Evolutionary conservation across 2,113 vertebrate species (phyloP).

Genomic region (Lampris incognitus): DNA sequence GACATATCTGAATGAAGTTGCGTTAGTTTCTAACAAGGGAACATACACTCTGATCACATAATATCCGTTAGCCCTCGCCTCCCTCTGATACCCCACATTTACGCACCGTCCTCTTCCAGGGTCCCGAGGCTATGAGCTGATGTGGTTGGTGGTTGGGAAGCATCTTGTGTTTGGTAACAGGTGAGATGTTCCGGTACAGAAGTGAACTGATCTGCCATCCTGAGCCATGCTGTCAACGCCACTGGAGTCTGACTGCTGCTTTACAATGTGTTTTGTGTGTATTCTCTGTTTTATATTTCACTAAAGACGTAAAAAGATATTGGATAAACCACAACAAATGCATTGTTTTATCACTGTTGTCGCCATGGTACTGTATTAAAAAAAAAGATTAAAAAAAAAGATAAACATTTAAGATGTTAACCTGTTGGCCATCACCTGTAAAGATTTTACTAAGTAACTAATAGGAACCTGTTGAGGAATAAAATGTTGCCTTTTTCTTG

Average conservation of each 20-base stretch:
- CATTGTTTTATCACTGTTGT: conserved; percentile 94
- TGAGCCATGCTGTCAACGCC: conserved; percentile 93
- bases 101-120: conserved; percentile 50
- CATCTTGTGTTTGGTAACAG: conserved; percentile 66
- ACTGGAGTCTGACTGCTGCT: conserved; percentile 91
- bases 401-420: conserved; percentile 59
- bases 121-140: conserved; percentile 47
- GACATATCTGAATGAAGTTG: conserved; percentile 33
- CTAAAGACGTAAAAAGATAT: conserved; percentile 81
- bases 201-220: conserved; percentile 90
- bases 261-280: conserved; percentile 88
- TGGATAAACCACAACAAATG: conserved; percentile 80
- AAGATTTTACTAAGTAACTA: conserved; percentile 92
- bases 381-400: conserved; percentile 35
- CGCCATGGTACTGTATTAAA: conserved; percentile 93
- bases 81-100: conserved; percentile 29
- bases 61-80: conserved; percentile 42
- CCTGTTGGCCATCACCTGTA: conserved; percentile 91
- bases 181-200: conserved; percentile 79
- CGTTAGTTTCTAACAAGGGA: conserved; percentile 27
- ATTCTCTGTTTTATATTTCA: conserved; percentile 85
- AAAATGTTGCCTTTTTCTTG: conserved; percentile 98
- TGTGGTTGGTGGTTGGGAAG: conserved; percentile 29
- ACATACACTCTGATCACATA: conserved; percentile 51
- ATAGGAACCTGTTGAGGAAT: conserved; percentile 89